Conservation (phyloP, 1,140 invertebrate genomes). For the Argopecten irradians region DNA sequence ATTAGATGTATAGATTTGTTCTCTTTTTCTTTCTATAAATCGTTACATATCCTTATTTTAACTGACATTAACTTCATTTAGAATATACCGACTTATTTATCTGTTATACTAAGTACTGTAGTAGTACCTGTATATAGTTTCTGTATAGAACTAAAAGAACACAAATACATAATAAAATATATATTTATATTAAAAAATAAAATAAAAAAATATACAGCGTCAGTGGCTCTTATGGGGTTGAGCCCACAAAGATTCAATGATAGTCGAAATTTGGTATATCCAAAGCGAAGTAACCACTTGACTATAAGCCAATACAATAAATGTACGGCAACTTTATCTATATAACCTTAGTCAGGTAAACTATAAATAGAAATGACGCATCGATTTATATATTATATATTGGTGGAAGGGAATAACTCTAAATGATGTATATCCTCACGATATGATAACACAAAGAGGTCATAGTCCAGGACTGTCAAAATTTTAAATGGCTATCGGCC, state of each 20-base stretch:
- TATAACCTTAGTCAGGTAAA: background rate
- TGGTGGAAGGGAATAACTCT: background rate
- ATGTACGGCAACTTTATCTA: background rate
- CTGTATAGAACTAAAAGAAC: background rate
- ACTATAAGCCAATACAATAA: constrained; percentile 29
- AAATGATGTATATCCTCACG: no score
- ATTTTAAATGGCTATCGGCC: no score
- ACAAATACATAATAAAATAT: background rate
- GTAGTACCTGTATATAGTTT: no score
- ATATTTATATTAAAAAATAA: constrained; percentile 24
- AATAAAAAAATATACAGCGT: constrained; percentile 32
- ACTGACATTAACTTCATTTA: no score
- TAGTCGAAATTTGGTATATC: constrained; percentile 26
- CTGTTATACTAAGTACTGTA: no score
- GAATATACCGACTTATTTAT: no score
- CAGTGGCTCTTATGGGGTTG: constrained; percentile 37
- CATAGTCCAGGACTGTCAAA: no score
- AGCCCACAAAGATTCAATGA: constrained; percentile 30
- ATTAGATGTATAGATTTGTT: no score
- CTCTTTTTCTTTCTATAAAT: no score
- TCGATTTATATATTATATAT: background rate
- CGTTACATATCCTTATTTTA: no score
- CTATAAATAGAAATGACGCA: background rate
- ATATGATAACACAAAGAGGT: no score
- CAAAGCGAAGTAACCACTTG: constrained; percentile 36